Evolutionary conservation across 2,113 vertebrate genomes (phyloP), one percentile per base, ranked within the genome.

Genomic region (Blennius ocellaris): DNA sequence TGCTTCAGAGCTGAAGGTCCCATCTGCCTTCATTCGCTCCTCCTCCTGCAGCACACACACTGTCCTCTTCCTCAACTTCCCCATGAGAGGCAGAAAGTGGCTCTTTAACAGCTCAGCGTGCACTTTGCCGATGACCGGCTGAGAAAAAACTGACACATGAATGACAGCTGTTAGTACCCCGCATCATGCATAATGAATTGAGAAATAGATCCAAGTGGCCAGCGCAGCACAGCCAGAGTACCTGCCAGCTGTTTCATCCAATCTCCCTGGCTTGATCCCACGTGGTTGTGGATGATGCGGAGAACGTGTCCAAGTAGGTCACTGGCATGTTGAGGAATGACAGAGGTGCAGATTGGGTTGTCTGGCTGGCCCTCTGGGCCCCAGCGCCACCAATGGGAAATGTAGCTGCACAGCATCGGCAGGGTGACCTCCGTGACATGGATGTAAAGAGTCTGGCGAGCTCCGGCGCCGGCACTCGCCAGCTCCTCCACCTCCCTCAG

Each of bases 241-340:
- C 97, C 96, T 93, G 96, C 96, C 55, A 98, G 85, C 69, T 94
- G 93, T 82, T 97, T 97, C 96, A 98, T 98, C 97, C 97, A 99
- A 47, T 95, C 93, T n/a, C 95, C 95, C 74, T 96, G 95, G 39
- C 95, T 94, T n/a, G 94, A 93, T 0, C 97, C 96, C 83, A 98
- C 88, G 73, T 99, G 97, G 76, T 96, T 95, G 53, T 96, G 95
- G 69, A 98, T 96, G 78, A 98, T 96, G 62, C 94, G 94, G 71
- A 99, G 60, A 51, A 98, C 96, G 76, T 97, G 94, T 6, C 96
- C 96, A 75, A 99, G 93, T 0, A 99, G 92, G 1, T 95, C 94
- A 80, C 95, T 97, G 82, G 94, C 95, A 80, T 97, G 94, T 71
- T 95, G 94, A 17, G 95, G 93, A 0, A 89, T 91, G 59, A 98